phyloP scores from a whole-genome alignment of 1,140 invertebrate species.

The Mycetomoellerius zeteki region DNA sequence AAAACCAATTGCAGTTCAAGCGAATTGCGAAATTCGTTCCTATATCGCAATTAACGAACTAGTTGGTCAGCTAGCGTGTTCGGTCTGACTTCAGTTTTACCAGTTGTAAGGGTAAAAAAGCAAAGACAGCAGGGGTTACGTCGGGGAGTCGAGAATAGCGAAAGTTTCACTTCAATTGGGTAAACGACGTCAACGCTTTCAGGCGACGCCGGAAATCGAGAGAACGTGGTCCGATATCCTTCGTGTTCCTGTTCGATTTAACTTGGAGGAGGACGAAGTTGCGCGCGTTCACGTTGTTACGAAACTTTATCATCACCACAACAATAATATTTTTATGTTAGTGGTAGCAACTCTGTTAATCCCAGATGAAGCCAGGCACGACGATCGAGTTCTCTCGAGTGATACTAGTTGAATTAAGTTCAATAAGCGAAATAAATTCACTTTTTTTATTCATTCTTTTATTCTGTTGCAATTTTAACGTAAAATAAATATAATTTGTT shows the following conservation, averaged over 20 bases:
- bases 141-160: slow-evolving; percentile 39
- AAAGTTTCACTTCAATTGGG: slow-evolving; percentile 52
- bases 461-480: background rate
- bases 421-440: background rate
- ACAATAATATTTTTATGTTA: slow-evolving; percentile 62
- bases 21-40: background rate
- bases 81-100: slow-evolving; percentile 8
- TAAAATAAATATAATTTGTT: background rate
- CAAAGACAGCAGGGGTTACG: slow-evolving; percentile 31
- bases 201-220: slow-evolving; percentile 69
- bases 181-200: slow-evolving; percentile 57
- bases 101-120: slow-evolving; percentile 10
- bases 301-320: slow-evolving; percentile 54
- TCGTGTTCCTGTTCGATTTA: slow-evolving; percentile 66
- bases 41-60: slow-evolving; percentile 13
- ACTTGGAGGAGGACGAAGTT: slow-evolving; percentile 45
- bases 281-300: slow-evolving; percentile 47
- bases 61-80: background rate
- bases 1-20: background rate
- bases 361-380: background rate
- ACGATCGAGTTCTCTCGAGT: background rate
- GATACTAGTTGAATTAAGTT: slow-evolving; percentile 29
- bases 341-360: slow-evolving; percentile 41
- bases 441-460: background rate
- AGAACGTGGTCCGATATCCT: slow-evolving; percentile 71